Evolutionary conservation across 2,113 vertebrate genomes (phyloP).

Genomic region (Syrrhaptes paradoxus): DNA sequence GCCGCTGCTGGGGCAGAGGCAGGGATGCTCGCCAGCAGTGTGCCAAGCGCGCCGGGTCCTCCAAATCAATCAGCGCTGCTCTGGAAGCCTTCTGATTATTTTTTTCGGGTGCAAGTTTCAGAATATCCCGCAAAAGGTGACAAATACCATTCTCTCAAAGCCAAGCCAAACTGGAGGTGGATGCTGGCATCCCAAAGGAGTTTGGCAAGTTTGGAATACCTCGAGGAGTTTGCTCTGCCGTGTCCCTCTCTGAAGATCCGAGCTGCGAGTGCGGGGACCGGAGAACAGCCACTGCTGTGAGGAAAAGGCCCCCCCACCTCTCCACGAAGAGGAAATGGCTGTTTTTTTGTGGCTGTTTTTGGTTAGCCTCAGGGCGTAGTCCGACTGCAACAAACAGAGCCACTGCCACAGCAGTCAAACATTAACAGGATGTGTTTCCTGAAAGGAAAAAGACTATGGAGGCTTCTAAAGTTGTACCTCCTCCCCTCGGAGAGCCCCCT

Average conservation of each 20-base stretch:
- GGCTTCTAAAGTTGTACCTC: constrained; percentile 76
- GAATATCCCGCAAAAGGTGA: background rate
- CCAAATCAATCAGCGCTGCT: background rate
- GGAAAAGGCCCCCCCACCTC: constrained; percentile 66
- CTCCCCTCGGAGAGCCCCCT: background rate
- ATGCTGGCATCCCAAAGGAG: background rate
- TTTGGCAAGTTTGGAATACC: background rate
- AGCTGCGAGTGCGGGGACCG: background rate
- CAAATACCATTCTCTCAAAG: background rate
- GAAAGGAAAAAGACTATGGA: constrained; percentile 86
- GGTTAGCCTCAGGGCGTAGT: constrained; percentile 79
- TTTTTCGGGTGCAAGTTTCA: background rate
- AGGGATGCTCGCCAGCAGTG: background rate
- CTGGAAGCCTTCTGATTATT: background rate
- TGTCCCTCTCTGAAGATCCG: background rate
- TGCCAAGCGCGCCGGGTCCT: fast-evolving
- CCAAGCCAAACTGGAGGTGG: background rate
- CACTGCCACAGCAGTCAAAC: constrained; percentile 76
- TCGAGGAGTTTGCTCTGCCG: background rate
- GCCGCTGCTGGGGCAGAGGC: background rate
- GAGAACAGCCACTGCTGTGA: constrained; percentile 47
- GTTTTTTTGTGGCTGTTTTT: constrained; percentile 81
- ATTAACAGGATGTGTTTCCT: constrained; percentile 98
- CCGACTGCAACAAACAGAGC: constrained; percentile 83
- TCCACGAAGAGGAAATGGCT: constrained; percentile 77